A percentile compares a stretch with the other conserved stretches of the same genome.
Conservation (phyloP, 1,140 invertebrate genomes). For the Atta cephalotes region DNA sequence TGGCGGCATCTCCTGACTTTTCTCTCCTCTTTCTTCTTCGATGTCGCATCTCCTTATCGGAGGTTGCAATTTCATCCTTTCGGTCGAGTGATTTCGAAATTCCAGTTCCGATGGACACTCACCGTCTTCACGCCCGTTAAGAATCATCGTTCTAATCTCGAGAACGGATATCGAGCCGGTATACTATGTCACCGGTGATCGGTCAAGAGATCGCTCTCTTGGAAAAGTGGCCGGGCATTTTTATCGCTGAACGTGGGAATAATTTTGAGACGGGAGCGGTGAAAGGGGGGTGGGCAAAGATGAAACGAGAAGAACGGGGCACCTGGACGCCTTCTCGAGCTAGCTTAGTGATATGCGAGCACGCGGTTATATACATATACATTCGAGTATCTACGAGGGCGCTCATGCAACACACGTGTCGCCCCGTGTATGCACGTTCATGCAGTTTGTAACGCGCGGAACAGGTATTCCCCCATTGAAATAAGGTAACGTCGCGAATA, state of each 20-base stretch:
- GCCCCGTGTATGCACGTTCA: slow-evolving; percentile 72
- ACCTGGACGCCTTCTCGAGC: slow-evolving; percentile 69
- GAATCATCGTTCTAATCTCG: slow-evolving; percentile 71
- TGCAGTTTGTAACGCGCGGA: slow-evolving; percentile 78
- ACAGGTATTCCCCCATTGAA: slow-evolving; percentile 85
- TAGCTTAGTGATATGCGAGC: slow-evolving; percentile 62
- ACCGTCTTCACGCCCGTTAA: slow-evolving; percentile 67
- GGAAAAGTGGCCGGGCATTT: slow-evolving; percentile 75
- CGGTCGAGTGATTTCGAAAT: slow-evolving; percentile 74
- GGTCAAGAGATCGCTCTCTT: slow-evolving; percentile 74
- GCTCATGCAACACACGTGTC: slow-evolving; percentile 70
- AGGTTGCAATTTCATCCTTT: slow-evolving; percentile 75
- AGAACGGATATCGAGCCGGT: slow-evolving; percentile 73
- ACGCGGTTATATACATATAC: slow-evolving; percentile 12
- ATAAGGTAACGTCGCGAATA: slow-evolving; percentile 86
- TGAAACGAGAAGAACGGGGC: slow-evolving; percentile 53
- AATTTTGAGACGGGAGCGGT: slow-evolving; percentile 76
- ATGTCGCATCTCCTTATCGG: slow-evolving; percentile 40
- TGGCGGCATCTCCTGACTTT: background rate
- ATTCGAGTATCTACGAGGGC: background rate
- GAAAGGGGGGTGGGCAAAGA: background rate
- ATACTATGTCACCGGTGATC: slow-evolving; percentile 74
- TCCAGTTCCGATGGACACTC: slow-evolving; percentile 69
- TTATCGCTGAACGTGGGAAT: slow-evolving; percentile 81
- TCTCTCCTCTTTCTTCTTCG: slow-evolving; percentile 11